phyloP scores from a whole-genome alignment of 2,113 vertebrate genomes.

The Craseonycteris thonglongyai region DNA sequence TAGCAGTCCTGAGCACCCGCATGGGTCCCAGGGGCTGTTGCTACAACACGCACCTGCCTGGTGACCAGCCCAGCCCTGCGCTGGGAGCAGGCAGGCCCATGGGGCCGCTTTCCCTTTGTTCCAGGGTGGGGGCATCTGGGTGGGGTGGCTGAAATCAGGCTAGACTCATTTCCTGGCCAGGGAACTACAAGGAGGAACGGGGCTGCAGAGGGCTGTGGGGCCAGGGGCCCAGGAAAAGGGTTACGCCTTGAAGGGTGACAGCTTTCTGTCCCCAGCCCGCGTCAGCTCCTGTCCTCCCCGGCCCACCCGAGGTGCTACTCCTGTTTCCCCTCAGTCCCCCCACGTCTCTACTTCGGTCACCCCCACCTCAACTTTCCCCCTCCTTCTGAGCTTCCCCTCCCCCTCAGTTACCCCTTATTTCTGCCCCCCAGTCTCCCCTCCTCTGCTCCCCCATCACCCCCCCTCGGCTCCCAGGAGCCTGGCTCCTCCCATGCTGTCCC shows the following conservation, averaged over 20 bases:
- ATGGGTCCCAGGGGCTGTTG: slow-evolving; percentile 46
- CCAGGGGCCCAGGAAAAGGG: neutral
- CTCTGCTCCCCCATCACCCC: neutral
- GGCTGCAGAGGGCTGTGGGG: neutral
- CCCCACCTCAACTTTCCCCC: too few species aligned
- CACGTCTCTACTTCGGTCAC: too few species aligned
- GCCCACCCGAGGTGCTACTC: too few species aligned
- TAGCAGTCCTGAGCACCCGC: neutral
- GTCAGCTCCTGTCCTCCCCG: neutral
- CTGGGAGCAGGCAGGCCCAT: neutral
- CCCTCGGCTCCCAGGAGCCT: too few species aligned
- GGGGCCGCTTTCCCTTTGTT: neutral
- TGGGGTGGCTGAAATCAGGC: neutral
- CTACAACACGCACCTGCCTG: slow-evolving; percentile 63
- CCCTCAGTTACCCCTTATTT: neutral
- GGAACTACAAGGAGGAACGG: neutral
- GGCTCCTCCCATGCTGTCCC: neutral
- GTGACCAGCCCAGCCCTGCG: slow-evolving; percentile 9
- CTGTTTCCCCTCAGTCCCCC: neutral
- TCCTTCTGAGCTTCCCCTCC: too few species aligned
- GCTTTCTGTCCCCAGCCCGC: neutral
- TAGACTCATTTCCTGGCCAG: neutral
- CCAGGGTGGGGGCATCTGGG: neutral
- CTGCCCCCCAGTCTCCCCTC: neutral
- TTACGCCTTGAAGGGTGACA: neutral